phyloP scores from a whole-genome alignment of 2,888 invertebrate species.

The Drosophila antonietae region DNA sequence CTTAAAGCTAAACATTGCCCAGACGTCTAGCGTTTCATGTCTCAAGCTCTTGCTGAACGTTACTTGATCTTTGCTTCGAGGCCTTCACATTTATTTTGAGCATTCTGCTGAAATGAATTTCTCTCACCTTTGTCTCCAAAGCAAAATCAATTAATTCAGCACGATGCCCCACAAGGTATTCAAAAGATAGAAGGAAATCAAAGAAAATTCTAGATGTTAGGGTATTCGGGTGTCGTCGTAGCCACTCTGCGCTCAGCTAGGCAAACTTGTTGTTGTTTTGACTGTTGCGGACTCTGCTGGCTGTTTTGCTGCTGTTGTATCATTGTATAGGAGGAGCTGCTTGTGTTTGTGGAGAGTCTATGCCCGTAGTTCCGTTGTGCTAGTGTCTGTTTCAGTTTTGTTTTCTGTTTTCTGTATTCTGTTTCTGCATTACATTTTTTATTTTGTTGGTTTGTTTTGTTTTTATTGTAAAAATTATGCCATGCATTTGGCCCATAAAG shows the following conservation, averaged over 20 bases:
- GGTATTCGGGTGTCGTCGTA: constrained; percentile 9
- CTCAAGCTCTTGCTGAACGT: not conserved
- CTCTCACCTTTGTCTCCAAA: not conserved
- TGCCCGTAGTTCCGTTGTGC: constrained; percentile 48
- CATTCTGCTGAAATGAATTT: not conserved
- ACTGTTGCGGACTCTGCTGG: constrained; percentile 15
- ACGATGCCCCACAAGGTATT: not conserved
- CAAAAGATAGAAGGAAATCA: not conserved
- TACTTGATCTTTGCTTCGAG: not conserved
- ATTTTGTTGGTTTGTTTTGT: constrained; percentile 12
- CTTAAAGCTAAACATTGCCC: not conserved
- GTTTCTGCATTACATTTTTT: constrained; percentile 19
- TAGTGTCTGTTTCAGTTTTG: constrained; percentile 37
- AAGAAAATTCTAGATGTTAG: not conserved
- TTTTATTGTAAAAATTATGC: constrained; percentile 67
- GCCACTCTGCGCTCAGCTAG: not conserved
- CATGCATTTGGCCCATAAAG: constrained; percentile 75
- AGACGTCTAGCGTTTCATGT: not conserved
- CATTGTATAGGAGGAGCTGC: constrained; percentile 3
- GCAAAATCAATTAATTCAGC: constrained; percentile 3
- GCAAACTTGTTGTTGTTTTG: constrained; percentile 31
- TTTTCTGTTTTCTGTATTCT: constrained; percentile 25
- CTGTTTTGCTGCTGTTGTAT: constrained; percentile 6
- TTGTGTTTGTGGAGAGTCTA: constrained; percentile 24
- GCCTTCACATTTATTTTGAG: not conserved